Evolutionary conservation across 1,140 invertebrate genomes (phyloP).

Genomic region (Hestina assimilis): DNA sequence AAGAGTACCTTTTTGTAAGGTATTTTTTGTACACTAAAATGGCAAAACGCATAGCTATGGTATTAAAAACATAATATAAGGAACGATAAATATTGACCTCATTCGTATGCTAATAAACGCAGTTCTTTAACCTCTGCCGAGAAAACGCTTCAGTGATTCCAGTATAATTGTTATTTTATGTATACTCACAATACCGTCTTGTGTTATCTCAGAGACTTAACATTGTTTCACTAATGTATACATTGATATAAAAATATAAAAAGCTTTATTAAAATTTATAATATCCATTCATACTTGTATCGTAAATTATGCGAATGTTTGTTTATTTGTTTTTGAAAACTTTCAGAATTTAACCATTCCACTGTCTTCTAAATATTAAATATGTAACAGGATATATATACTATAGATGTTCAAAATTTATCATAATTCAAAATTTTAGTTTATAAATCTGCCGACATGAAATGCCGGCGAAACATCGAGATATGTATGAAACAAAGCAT

Average conservation of each 20-base stretch:
- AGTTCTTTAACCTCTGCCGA: slow-evolving; percentile 49
- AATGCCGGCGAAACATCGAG: no score
- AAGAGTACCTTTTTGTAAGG: no score
- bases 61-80: slow-evolving; percentile 15
- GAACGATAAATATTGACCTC: slow-evolving; percentile 36
- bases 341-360: no score
- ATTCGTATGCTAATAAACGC: slow-evolving; percentile 36
- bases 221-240: neutral
- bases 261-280: no score
- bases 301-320: neutral
- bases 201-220: neutral
- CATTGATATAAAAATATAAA: neutral
- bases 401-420: no score
- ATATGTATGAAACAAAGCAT: no score
- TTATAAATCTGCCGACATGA: no score
- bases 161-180: slow-evolving; percentile 1
- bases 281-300: no score
- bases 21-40: neutral
- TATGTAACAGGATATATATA: no score
- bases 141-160: slow-evolving; percentile 42
- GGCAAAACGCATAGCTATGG: neutral
- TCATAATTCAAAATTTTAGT: no score
- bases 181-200: no score
- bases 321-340: neutral
- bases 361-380: no score